Evolutionary conservation across 1,140 invertebrate genomes (phyloP).

Genomic region (Ephestia elutella): DNA sequence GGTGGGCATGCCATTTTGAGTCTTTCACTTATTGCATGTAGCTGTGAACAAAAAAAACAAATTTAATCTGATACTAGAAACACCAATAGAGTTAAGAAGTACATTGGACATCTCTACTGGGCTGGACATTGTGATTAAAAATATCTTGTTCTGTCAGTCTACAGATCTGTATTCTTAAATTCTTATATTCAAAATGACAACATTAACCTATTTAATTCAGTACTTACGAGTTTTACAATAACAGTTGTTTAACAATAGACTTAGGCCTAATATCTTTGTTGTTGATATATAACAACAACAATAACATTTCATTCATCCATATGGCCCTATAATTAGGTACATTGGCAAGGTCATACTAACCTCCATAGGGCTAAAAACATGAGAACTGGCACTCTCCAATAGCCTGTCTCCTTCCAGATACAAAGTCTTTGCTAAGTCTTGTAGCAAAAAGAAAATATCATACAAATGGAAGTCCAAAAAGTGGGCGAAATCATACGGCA

Average conservation of each 20-base stretch:
- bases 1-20: conserved; percentile 89
- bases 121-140: too few relatives aligned
- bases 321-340: conserved; percentile 11
- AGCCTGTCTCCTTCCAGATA: conserved; percentile 81
- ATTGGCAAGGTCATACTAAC: conserved; percentile 66
- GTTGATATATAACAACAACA: too few relatives aligned
- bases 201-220: too few relatives aligned
- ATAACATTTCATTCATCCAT: neutral
- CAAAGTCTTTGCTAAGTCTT: conserved; percentile 83
- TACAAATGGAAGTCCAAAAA: conserved; percentile 89
- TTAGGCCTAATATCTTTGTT: too few relatives aligned
- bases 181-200: neutral
- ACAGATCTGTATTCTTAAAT: neutral
- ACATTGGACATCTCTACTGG: too few relatives aligned
- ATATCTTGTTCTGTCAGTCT: too few relatives aligned
- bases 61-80: neutral
- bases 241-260: too few relatives aligned
- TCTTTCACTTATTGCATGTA: conserved; percentile 91
- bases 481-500: conserved; percentile 83
- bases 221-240: too few relatives aligned
- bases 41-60: conserved; percentile 73
- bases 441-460: conserved; percentile 87
- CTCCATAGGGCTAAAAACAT: conserved; percentile 83
- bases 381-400: conserved; percentile 75
- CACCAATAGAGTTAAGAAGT: too few relatives aligned